Percentiles rank a stretch among this genome's conserved stretches.
Evolutionary conservation across 2,113 vertebrate genomes (phyloP).

Genomic region (Oncorhynchus gorbuscha): DNA sequence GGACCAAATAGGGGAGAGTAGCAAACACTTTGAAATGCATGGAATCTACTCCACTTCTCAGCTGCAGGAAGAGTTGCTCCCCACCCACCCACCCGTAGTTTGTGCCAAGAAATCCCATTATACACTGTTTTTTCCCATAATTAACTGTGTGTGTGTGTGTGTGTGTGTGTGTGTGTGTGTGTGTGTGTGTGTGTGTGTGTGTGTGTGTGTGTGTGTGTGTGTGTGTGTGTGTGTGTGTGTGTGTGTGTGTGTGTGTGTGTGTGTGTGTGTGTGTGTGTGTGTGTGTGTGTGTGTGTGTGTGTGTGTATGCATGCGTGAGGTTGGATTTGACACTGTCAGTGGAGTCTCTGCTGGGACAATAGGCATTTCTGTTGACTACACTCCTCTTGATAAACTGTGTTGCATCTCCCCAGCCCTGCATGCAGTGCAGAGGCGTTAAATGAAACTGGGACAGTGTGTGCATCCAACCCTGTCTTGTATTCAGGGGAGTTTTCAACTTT

Average conservation of each 20-base stretch:
- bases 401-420: no score
- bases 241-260: not conserved
- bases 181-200: no score
- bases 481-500: no score
- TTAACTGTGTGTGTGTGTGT: conserved; percentile 25
- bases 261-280: no score
- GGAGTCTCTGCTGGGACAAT: no score
- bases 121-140: conserved; percentile 47
- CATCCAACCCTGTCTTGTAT: no score
- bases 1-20: not conserved
- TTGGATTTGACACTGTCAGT: no score
- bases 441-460: no score
- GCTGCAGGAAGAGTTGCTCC: conserved; percentile 30
- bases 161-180: not conserved
- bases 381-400: no score
- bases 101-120: conserved; percentile 37
- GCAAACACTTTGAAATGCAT: conserved; percentile 33
- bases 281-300: not conserved
- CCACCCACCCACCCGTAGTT: conserved; percentile 19
- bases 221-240: not conserved
- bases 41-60: conserved; percentile 33
- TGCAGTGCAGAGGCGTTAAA: no score
- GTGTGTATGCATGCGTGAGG: not conserved
- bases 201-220: not conserved
- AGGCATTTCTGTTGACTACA: no score